A percentile compares a stretch with the other conserved stretches of the same genome.
These are phyloP conservation scores for Metaphire vulgaris DNA, from an alignment of 1,140 invertebrate genomes.

Conservation along the genomic window DNA sequence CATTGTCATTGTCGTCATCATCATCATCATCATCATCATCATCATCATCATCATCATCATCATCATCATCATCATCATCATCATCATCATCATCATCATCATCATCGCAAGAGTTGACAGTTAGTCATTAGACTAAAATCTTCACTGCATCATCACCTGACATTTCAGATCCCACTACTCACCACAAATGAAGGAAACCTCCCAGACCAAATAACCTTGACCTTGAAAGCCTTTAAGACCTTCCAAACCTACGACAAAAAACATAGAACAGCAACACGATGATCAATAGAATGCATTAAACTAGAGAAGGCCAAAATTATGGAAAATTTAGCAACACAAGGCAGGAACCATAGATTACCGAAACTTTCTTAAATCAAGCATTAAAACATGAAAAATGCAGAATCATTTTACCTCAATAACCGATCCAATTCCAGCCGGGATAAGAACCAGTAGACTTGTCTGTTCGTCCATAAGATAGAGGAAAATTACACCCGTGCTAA, in stretches of 20 bases:
- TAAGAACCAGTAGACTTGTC: slow-evolving; percentile 79
- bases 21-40: neutral
- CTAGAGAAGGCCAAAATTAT: neutral
- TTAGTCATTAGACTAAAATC: neutral
- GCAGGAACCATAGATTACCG: neutral
- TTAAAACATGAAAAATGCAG: neutral
- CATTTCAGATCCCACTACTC: no score
- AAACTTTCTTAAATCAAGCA: no score
- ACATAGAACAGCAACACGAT: neutral
- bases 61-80: slow-evolving; percentile 2
- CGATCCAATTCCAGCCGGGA: slow-evolving; percentile 76
- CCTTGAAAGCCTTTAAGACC: slow-evolving; percentile 78
- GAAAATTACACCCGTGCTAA: slow-evolving; percentile 88
- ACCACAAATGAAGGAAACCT: no score
- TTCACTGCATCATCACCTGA: no score
- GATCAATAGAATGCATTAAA: neutral
- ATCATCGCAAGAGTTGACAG: neutral
- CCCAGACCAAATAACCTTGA: slow-evolving; percentile 52
- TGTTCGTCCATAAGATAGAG: slow-evolving; percentile 87
- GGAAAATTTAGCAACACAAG: neutral
- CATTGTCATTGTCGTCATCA: slow-evolving; percentile 1
- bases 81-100: neutral
- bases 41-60: neutral
- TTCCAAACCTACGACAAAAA: slow-evolving; percentile 73
- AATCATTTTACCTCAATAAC: slow-evolving; percentile 64